Evolutionary conservation across 2,113 vertebrate species (phyloP).

Genomic region (Vidua chalybeata): DNA sequence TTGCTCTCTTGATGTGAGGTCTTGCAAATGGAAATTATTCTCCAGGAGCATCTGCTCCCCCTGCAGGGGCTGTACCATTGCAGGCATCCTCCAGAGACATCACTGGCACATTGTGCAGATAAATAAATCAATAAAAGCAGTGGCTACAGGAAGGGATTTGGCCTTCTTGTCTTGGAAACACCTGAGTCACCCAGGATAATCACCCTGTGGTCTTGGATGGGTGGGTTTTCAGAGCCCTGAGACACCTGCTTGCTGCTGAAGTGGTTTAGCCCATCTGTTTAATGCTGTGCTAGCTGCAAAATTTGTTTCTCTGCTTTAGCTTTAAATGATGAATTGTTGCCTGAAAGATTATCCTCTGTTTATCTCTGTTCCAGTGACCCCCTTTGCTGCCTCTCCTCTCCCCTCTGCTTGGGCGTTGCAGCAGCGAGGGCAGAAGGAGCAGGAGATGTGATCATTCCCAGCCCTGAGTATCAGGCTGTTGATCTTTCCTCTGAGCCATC

Average conservation of each 20-base stretch:
- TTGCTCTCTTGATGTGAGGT: constrained; percentile 8
- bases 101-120: not conserved
- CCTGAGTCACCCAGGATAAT: not conserved
- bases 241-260: not conserved
- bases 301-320: constrained; percentile 30
- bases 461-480: not conserved
- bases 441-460: not conserved
- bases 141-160: not conserved
- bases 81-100: not conserved
- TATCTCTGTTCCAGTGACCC: constrained; percentile 34
- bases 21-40: not conserved
- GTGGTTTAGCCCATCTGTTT: constrained; percentile 50
- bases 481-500: not conserved
- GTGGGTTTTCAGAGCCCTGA: not conserved
- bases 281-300: constrained; percentile 18
- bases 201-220: not conserved
- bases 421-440: not conserved
- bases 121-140: not conserved
- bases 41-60: constrained; percentile 27
- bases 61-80: constrained; percentile 43
- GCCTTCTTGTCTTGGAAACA: not conserved
- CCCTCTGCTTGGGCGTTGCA: accelerated
- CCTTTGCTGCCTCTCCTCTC: not conserved
- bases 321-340: constrained; percentile 53
- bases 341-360: constrained; percentile 52